phyloP scores from a whole-genome alignment of 2,113 vertebrate species.

The Jaculus jaculus region DNA sequence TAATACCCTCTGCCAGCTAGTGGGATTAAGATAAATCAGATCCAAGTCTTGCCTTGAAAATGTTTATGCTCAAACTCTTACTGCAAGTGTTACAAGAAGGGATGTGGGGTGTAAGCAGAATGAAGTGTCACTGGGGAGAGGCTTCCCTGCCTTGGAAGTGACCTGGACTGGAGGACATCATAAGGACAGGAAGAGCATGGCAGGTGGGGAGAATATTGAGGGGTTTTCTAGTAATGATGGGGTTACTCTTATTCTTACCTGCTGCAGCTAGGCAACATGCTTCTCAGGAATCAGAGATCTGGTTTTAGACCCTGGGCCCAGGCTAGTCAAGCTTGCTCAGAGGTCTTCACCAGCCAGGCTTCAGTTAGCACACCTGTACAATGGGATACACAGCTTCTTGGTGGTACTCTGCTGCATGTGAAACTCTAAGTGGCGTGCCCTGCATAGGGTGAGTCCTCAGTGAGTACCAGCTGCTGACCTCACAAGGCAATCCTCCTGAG shows the following conservation, averaged over 20 bases:
- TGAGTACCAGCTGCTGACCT: background rate
- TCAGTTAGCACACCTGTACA: background rate
- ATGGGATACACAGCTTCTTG: background rate
- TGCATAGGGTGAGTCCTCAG: background rate
- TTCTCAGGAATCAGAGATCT: background rate
- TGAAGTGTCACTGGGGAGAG: background rate
- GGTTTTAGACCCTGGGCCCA: background rate
- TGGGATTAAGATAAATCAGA: background rate
- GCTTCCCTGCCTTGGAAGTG: background rate
- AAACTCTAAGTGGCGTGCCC: background rate
- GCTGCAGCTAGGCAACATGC: background rate
- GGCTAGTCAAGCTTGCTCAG: background rate
- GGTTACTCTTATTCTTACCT: background rate
- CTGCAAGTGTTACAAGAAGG: background rate
- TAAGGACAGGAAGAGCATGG: background rate
- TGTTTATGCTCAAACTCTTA: background rate
- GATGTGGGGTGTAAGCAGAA: background rate
- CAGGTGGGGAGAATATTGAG: background rate
- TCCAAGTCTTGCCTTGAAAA: background rate
- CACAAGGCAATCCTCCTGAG: background rate
- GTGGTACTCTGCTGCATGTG: background rate
- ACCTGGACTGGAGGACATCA: background rate
- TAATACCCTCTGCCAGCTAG: background rate
- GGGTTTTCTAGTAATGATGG: background rate
- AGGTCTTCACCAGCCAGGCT: background rate